Evolutionary conservation across 2,113 vertebrate genomes (phyloP), one percentile per base, ranked within the genome.

Genomic region (Monopterus albus): DNA sequence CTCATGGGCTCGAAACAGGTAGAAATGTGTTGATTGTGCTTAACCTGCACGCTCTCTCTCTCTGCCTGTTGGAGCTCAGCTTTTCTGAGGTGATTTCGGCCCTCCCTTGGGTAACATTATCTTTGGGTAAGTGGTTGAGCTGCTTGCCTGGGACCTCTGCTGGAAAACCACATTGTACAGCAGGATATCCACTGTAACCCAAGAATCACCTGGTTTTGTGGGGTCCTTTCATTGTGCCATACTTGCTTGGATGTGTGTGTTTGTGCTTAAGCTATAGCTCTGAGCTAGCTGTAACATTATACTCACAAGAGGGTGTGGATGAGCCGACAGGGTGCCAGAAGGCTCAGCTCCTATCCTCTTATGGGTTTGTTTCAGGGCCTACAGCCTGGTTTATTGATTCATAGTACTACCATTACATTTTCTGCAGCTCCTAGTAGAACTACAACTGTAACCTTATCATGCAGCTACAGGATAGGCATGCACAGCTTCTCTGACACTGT

Each of bases 261-360:
- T 10, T 43, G 21, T 26, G n/a, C 20, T 63, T 33, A 28, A 49
- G 23, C 14, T 17, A 21, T 31, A 31, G 59, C 74, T 62, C 28
- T 56, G 35, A 63, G 76, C 71, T 61, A 64, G 56, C 67, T 83
- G 77, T 72, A 90, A 84, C 61, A 35, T 56, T 60, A 64, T 59
- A 75, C 66, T 55, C 45, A 67, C 21, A 42, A 0, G 42, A 76
- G 75, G 82, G 75, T 53, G 81, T 77, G 69, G 67, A 69, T 53
- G 8, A 77, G 38, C 43, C 51, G 51, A 26, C 28, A n/a, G n/a
- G 47, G 51, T 13, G 12, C 29, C 65, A 38, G 23, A 42, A 60
- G 55, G 61, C 63, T 76, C 23, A 38, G 40, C 64, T 82, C 53
- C 46, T 38, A 42, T 71, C 69, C 51, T 36, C 29, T 45, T 2